A percentile compares a stretch with the other conserved stretches of the same genome.
Evolutionary conservation across 2,888 invertebrate species (phyloP).

Genomic region (Pandemis corylana): DNA sequence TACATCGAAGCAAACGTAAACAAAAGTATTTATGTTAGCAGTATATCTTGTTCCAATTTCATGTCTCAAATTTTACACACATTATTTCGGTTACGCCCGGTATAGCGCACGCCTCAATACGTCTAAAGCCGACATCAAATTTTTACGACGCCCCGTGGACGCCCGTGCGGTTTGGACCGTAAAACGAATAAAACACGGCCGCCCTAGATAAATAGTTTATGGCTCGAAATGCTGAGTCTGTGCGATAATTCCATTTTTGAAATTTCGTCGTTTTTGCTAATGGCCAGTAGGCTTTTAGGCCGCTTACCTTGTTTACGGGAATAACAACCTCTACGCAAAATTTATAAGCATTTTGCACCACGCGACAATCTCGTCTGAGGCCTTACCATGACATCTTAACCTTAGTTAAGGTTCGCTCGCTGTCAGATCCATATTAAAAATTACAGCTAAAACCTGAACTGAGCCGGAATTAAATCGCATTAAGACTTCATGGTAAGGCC

Average conservation of each 20-base stretch:
- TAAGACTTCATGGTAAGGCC: too few relatives aligned
- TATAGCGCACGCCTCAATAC: conserved; percentile 13
- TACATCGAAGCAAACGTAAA: not conserved
- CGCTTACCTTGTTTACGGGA: too few relatives aligned
- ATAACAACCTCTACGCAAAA: not conserved
- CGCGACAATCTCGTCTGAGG: too few relatives aligned
- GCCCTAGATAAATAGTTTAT: conserved; percentile 36
- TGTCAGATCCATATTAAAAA: too few relatives aligned
- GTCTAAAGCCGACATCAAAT: conserved; percentile 35
- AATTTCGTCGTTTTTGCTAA: conserved; percentile 18
- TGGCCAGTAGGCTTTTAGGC: not conserved
- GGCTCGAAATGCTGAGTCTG: conserved; percentile 23
- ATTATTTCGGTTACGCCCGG: conserved; percentile 17
- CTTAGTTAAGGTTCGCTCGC: too few relatives aligned
- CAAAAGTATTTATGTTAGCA: not conserved
- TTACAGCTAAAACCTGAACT: too few relatives aligned
- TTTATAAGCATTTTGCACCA: too few relatives aligned
- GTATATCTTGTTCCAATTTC: conserved; percentile 17
- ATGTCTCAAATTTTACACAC: conserved; percentile 25
- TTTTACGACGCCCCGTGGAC: conserved; percentile 34
- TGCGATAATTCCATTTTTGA: conserved; percentile 33
- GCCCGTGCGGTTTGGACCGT: conserved; percentile 20
- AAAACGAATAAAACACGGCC: conserved; percentile 39
- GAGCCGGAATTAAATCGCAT: too few relatives aligned
- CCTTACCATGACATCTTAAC: too few relatives aligned